Evolutionary conservation across 2,888 invertebrate species (phyloP), one percentile per base, ranked within the genome.

Genomic region (Leptopilina syphax): DNA sequence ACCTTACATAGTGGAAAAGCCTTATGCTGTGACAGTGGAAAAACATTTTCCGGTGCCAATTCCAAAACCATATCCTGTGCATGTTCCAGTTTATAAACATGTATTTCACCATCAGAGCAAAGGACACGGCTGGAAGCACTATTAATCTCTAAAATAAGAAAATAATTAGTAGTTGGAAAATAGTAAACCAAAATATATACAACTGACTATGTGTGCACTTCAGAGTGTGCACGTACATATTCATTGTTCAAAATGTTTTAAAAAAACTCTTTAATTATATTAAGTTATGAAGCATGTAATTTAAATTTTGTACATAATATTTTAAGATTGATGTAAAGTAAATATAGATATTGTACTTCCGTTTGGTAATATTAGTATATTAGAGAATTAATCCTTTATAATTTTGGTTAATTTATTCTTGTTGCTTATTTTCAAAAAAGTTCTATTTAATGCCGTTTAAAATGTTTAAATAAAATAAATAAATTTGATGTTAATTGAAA

Each of bases 1-100:
- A 57, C 94, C 94, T 0, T 94, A 93, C 87, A 93, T 94, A 12
- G 94, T 94, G 0, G 94, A 94, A 86, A 94, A 92, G 87, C 94
- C 94, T 68, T 93, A 94, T 70, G 92, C 93, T 80, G 92, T 94
- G 5, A 94, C 94, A 1, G 92, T 93, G 8, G 94, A 94, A 85
- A 94, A 90, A 86, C 92, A 93, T 50, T 93, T 94, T 10, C 89
- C 94, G 54, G 93, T 94, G 2, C 92, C 92, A 9, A 93, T 94
- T 18, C 94, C 94, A 81, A 93, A 92, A 86, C 94, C 94, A 1
- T 94, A 94, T 77, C 94, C 94, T 8, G 92, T 94, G 34, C 92
- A 94, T 83, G 93, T 94, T 3, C 94, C 94, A 1, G 90, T 94
- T 41, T 93, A 94, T 78, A 94, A 94, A 85, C 86, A 93, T 70